Base-by-base conservation (phyloP, 2,797 vertebrate species). In the Cossypha niveicapilla region DNA sequence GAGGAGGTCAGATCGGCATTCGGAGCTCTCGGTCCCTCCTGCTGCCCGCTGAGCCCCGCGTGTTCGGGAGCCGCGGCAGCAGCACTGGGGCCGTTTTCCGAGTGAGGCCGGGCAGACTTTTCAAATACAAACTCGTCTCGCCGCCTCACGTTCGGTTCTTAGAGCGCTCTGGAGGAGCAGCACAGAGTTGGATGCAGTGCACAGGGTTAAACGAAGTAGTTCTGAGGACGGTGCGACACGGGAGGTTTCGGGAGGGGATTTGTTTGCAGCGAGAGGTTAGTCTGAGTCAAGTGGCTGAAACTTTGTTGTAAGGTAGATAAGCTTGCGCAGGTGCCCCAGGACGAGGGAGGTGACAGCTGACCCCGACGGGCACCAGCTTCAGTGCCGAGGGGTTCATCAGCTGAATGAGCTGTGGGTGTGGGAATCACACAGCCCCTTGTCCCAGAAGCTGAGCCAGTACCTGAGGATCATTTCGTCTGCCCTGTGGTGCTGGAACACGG, bases 271-370 rank as follows among this genome's bases (percentile, higher is more conserved):
- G 8, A 37, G 86, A 63, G 58, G 60, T 86, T 79, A 45, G 89
- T 18, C 42, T 27, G 68, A 82, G 86, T 86, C 50, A 75, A 93
- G 82, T 72, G 63, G 66, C 60, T 76, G 83, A 51, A 95, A 93
- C 82, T 94, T 81, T 42, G 47, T 27, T 61, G 42, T 76, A 19
- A 61, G 0, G 4, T 32, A 71, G 91, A 80, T 77, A 77, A 91
- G 39, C 13, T 50, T 54, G 23, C 62, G 74, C 3, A 11, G 42
- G 56, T 32, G 54, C 41, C 57, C 34, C 16, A 7, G 54, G 58
- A 47, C 0, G 5, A 4, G 4, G 45, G 37, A 82, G 57, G 65
- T 68, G 84, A 16, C 24, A 18, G 13, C 28, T 48, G 60, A 54
- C 4, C 8, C 62, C 2, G 6, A 7, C 0, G 3, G 54, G 44